phyloP scores from a whole-genome alignment of 2,888 invertebrate genomes.

The Lithophane socia region DNA sequence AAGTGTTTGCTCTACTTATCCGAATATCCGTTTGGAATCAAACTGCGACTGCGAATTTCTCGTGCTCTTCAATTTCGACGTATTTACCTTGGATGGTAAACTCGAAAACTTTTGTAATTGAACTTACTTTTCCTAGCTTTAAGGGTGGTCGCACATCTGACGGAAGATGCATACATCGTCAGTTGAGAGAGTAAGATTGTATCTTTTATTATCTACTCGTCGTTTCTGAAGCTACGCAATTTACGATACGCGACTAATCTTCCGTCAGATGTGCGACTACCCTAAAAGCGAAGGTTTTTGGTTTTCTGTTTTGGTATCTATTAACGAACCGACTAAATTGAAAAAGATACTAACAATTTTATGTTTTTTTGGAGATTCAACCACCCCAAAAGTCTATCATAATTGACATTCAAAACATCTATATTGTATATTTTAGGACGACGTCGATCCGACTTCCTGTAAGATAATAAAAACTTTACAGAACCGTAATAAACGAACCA shows the following conservation, averaged over 20 bases:
- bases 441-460: constrained; percentile 4
- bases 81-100: constrained; percentile 30
- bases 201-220: not conserved
- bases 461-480: constrained; percentile 44
- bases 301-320: not conserved
- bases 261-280: not conserved
- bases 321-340: not conserved
- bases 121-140: constrained; percentile 4
- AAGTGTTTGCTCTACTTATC: constrained; percentile 75
- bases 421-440: not conserved
- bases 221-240: not conserved
- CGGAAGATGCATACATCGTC: not conserved
- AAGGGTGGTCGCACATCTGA: too few relatives aligned
- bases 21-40: constrained; percentile 72
- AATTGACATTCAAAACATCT: constrained; percentile 16
- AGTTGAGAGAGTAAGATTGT: not conserved
- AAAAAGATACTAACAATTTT: not conserved
- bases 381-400: not conserved
- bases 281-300: not conserved
- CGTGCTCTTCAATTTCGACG: constrained; percentile 40
- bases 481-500: constrained; percentile 59
- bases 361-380: not conserved
- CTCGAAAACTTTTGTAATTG: constrained; percentile 1
- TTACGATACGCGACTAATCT: not conserved
- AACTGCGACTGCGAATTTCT: constrained; percentile 58